phyloP scores from a whole-genome alignment of 2,113 vertebrate species.

The Diphyllodes magnificus region DNA sequence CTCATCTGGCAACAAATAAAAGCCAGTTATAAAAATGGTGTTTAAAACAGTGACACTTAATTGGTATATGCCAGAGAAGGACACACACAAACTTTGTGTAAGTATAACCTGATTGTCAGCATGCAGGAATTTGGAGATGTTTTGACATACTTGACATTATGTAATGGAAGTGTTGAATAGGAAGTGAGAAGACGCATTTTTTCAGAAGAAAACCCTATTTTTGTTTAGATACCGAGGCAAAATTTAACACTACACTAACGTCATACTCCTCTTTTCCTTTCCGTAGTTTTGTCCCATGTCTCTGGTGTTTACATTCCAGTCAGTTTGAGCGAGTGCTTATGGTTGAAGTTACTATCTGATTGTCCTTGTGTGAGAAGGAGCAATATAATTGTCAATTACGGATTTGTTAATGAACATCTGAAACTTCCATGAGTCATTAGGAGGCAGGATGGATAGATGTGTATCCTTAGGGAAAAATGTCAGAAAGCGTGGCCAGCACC shows the following conservation, averaged over 20 bases:
- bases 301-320: slow-evolving; percentile 20
- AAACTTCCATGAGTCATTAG: background rate
- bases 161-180: slow-evolving; percentile 44
- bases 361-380: background rate
- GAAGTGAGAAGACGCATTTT: background rate
- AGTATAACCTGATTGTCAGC: slow-evolving; percentile 2
- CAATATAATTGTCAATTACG: background rate
- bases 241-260: background rate
- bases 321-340: background rate
- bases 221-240: slow-evolving; percentile 7
- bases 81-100: slow-evolving; percentile 37
- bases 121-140: slow-evolving; percentile 15
- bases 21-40: background rate
- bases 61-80: slow-evolving; percentile 8
- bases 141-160: slow-evolving; percentile 39
- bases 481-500: background rate
- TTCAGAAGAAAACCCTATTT: background rate
- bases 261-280: background rate
- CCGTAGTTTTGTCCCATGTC: background rate
- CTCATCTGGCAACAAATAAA: background rate
- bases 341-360: background rate
- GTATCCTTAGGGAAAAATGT: background rate
- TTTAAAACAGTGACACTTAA: slow-evolving; percentile 1
- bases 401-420: background rate
- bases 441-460: background rate